Conservation (phyloP, 1,140 invertebrate genomes). For the Apis cerana region DNA sequence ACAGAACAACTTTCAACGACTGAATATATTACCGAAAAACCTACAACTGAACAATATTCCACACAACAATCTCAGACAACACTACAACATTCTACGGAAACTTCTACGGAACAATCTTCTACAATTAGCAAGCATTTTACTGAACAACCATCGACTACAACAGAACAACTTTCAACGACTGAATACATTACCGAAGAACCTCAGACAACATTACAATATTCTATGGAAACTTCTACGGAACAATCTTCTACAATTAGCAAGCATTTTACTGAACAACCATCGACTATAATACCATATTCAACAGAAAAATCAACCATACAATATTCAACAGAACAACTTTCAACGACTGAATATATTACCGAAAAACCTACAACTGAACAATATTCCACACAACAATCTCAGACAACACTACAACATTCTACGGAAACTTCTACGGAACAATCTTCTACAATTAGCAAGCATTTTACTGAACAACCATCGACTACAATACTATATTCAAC, state of each 20-base stretch:
- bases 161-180: too few species aligned
- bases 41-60: too few species aligned
- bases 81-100: not conserved
- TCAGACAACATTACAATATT: not conserved
- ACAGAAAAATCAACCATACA: too few species aligned
- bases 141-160: slow-evolving; percentile 18
- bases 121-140: slow-evolving; percentile 20
- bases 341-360: too few species aligned
- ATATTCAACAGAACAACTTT: too few species aligned
- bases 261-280: not conserved
- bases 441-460: not conserved
- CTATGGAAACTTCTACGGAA: not conserved
- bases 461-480: slow-evolving; percentile 28
- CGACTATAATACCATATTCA: too few species aligned
- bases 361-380: too few species aligned
- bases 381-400: not conserved
- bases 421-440: slow-evolving; percentile 10
- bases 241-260: not conserved
- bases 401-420: not conserved
- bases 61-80: too few species aligned
- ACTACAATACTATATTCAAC: not conserved
- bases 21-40: too few species aligned
- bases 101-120: slow-evolving; percentile 1
- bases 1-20: not conserved
- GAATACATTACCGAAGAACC: too few species aligned